Evolutionary conservation across 2,888 invertebrate species (phyloP), one percentile per base, ranked within the genome.

Genomic region (Brachyopa scutellaris): DNA sequence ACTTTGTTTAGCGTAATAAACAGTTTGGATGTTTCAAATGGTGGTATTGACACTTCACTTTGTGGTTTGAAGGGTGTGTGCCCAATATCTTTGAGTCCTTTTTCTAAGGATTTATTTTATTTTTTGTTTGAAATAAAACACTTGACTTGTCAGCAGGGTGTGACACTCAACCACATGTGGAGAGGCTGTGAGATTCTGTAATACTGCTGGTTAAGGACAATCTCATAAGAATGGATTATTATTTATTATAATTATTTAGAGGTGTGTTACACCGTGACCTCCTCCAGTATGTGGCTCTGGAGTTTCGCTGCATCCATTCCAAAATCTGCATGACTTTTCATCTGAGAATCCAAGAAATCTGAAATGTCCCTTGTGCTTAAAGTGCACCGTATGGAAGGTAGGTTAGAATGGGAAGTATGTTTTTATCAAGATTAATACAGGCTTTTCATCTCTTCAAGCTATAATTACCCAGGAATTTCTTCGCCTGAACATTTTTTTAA

Each of bases 1-100:
- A 21, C 17, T 55, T 62, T 76, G 61, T 61, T 76, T 51, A 36
- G 40, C 33, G 36, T 67, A 23, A 67, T 76, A 76, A 42, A 76
- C 59, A 67, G 67, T 62, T 13, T 26, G 40, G 29, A 19, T 61
- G 23, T 69, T 53, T 45, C 26, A 40, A 33, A 19, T 67, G 26
- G 29, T 4, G 17, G 47, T 29, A 59, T 26, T 36, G 23, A 76
- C 59, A 21, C 53, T 11, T 36, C 51, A 42, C 47, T 49, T 40
- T 40, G 23, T 36, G 47, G 31, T 23, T 66, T 19, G 1, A 11
- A 6, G 42, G 59, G 42, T 19, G 66, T 49, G 73, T 55, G 53
- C 26, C 45, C n/a, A 31, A n/a, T 31, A 40, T 42, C 21, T 59
- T 36, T 74, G 23, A 38, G 9, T 74, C 26, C 19, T n/a, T 67